Evolutionary conservation across 2,113 vertebrate genomes (phyloP).

Genomic region (Elephas maximus): DNA sequence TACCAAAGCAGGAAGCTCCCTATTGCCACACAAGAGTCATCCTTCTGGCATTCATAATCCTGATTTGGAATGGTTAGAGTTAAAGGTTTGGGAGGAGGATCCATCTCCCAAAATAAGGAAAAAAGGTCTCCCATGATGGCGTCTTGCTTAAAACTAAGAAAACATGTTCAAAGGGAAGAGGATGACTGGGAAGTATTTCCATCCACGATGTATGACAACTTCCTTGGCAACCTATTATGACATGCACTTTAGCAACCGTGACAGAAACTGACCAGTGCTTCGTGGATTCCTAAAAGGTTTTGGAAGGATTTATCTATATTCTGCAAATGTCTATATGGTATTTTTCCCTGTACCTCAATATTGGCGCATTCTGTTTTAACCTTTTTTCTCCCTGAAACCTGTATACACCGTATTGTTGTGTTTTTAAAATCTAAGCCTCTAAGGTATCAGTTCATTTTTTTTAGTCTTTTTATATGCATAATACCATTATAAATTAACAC

Average conservation of each 20-base stretch:
- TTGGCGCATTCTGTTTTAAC: neutral
- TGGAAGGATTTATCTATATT: slow-evolving; percentile 40
- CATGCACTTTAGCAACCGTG: neutral
- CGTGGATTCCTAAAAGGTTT: slow-evolving; percentile 53
- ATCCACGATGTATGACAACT: slow-evolving; percentile 3
- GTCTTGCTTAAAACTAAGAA: neutral
- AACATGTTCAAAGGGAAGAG: neutral
- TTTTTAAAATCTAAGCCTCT: slow-evolving; percentile 26
- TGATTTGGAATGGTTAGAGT: neutral
- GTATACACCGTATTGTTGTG: neutral
- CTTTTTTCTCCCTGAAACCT: slow-evolving; percentile 1
- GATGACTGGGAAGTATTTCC: neutral
- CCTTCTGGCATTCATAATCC: slow-evolving; percentile 59
- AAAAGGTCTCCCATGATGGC: slow-evolving; percentile 71
- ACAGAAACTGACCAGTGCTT: slow-evolving; percentile 23
- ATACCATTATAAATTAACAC: slow-evolving; percentile 16
- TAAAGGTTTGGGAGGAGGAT: slow-evolving; percentile 13
- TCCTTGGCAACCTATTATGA: slow-evolving; percentile 72
- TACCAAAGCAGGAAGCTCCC: slow-evolving; percentile 77
- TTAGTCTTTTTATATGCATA: neutral
- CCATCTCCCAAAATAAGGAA: slow-evolving; percentile 64
- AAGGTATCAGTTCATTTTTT: slow-evolving; percentile 29
- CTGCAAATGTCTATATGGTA: neutral
- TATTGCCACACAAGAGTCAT: slow-evolving; percentile 64
- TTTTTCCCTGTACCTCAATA: neutral